Evolutionary conservation across 2,888 invertebrate species (phyloP), one percentile per base, ranked within the genome.

Genomic region (Stenurella melanura): DNA sequence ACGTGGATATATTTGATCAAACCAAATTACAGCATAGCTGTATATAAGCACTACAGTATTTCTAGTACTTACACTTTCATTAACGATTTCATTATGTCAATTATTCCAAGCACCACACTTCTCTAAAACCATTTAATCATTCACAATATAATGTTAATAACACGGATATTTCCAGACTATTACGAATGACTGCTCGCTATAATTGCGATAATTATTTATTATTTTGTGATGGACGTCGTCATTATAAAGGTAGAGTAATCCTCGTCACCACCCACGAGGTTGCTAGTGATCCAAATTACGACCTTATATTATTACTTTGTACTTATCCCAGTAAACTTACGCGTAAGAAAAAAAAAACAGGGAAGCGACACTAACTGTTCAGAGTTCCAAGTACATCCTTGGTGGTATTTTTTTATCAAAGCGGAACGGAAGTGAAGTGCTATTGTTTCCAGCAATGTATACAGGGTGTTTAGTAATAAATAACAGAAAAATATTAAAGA

Each of bases 11-110:
- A 26, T 26, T 26, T 26, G 26, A 26, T 26, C n/a, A n/a, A 26
- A 26, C 26, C 2, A 26, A 26, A 26, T 6, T 4, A 4, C 6
- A 4, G 26, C 26, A 6, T 26, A 26, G 26, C 30, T 34, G 30
- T 34, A 34, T 9, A 34, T 34, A 34, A 26, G 7, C 7, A 5
- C 30, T 34, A 9, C 30, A 7, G 7, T 34, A 34, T 34, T 34
- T 26, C 18, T 18, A 17, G 10, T 58, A 58, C 60, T 60, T 60
- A 60, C 60, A 60, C 21, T 60, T 26, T 60, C n/a, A 60, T n/a
- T 60, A 60, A 26, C 2, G 60, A 21, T 60, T n/a, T 26, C 60
- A 26, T 60, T 60, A 2, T 26, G 21, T 19, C 9, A 42, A 42
- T 30, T 6, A n/a, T n/a, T 15, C n/a, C 21, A 9, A 26, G 0